These are phyloP conservation scores for Megathymus violae DNA, from an alignment of 1,140 invertebrate genomes.

Conservation along the genomic window DNA sequence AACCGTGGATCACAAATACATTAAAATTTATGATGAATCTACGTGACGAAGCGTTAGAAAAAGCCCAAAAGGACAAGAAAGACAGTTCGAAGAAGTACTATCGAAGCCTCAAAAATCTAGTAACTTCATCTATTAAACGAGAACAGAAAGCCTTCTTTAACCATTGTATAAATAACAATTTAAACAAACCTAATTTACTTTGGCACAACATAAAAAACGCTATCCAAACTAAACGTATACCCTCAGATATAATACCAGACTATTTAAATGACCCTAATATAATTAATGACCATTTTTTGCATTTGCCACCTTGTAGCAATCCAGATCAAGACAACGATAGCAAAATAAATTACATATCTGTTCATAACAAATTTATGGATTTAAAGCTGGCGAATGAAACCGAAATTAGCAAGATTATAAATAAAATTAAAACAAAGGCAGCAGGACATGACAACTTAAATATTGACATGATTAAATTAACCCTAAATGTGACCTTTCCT, in stretches of 20 bases:
- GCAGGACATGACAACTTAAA: conserved; percentile 6
- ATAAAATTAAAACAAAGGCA: no score
- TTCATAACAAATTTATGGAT: not conserved
- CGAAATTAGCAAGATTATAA: conserved; percentile 14
- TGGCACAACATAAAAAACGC: conserved; percentile 39
- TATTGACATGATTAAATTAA: conserved; percentile 17
- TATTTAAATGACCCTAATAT: conserved; percentile 34
- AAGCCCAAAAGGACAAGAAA: conserved; percentile 23
- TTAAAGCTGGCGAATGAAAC: conserved; percentile 1
- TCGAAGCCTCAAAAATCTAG: conserved; percentile 26
- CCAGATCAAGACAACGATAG: no score
- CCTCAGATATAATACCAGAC: not conserved
- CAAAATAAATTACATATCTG: not conserved
- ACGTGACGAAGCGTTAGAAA: conserved; percentile 33
- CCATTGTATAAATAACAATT: conserved; percentile 34
- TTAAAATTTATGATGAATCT: conserved; percentile 41
- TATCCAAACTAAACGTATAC: not conserved
- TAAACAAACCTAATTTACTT: conserved; percentile 32
- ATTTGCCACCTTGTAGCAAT: conserved; percentile 9
- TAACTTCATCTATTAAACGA: conserved; percentile 19
- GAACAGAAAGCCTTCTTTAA: conserved; percentile 40
- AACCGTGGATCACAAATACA: conserved; percentile 43
- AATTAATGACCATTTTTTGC: conserved; percentile 34
- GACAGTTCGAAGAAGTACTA: conserved; percentile 38
- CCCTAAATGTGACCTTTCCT: not conserved